A percentile compares a stretch with the other conserved stretches of the same genome.
These are phyloP conservation scores for Ceratothoa steindachneri DNA, from an alignment of 2,888 invertebrate species.

Conservation along the genomic window DNA sequence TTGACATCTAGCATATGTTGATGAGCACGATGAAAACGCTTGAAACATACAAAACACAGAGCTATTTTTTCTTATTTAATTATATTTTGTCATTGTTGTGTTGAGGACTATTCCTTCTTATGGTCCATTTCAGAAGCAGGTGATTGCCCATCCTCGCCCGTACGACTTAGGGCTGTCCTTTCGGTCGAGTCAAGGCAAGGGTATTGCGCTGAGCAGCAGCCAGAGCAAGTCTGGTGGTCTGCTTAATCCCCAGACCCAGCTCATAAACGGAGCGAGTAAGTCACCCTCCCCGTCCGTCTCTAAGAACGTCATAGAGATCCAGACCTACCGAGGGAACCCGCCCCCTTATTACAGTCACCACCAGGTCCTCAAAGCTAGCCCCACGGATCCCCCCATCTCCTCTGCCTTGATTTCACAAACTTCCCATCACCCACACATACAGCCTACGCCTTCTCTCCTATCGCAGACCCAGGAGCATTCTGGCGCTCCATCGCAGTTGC, in stretches of 20 bases:
- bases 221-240: background rate
- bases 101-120: no score
- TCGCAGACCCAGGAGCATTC: background rate
- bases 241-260: background rate
- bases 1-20: no score
- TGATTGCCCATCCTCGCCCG: background rate
- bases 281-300: background rate
- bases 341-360: slow-evolving; percentile 45
- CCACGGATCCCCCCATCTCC: background rate
- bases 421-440: slow-evolving; percentile 15
- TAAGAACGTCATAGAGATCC: background rate
- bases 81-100: no score
- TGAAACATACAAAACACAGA: no score
- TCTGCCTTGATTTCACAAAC: background rate
- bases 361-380: slow-evolving; percentile 21
- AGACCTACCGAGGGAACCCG: slow-evolving; percentile 26
- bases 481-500: background rate
- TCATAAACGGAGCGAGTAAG: background rate
- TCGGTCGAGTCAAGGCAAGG: background rate
- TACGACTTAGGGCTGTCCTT: background rate
- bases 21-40: no score
- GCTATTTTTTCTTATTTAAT: no score
- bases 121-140: background rate
- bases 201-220: no score
- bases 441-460: background rate